Conservation (phyloP, 2,113 vertebrate genomes). For the Murina feae region DNA sequence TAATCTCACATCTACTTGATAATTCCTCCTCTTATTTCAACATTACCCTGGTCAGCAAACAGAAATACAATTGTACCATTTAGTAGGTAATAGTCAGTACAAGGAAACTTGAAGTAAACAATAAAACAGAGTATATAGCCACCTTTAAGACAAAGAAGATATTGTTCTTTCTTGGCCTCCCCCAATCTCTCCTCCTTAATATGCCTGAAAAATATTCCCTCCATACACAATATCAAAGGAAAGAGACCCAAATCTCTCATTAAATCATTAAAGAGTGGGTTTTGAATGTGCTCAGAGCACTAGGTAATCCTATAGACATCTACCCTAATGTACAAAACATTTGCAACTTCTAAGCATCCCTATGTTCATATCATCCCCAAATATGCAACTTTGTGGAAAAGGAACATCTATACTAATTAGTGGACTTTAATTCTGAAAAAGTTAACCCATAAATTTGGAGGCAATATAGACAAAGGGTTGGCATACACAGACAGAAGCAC, state of each 20-base stretch:
- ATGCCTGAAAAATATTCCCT: slow-evolving; percentile 47
- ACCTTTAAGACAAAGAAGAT: slow-evolving; percentile 54
- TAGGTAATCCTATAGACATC: not conserved
- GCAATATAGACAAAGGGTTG: not conserved
- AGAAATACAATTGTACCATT: slow-evolving; percentile 54
- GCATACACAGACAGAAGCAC: not conserved
- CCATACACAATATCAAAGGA: slow-evolving; percentile 45
- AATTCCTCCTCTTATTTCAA: slow-evolving; percentile 71
- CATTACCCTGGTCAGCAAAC: slow-evolving; percentile 39
- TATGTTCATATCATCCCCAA: not conserved
- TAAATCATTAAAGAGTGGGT: not conserved
- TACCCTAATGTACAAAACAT: not conserved
- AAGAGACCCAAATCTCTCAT: not conserved
- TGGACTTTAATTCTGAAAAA: slow-evolving; percentile 46
- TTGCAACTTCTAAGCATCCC: not conserved
- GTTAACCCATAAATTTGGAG: not conserved
- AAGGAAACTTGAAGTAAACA: slow-evolving; percentile 61
- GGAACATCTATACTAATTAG: not conserved
- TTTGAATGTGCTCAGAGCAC: not conserved
- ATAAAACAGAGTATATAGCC: not conserved
- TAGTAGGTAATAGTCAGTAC: not conserved
- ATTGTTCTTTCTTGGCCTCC: not conserved
- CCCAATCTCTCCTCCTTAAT: not conserved
- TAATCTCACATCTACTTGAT: slow-evolving; percentile 60
- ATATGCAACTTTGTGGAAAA: not conserved